Conservation (phyloP, 2,888 invertebrate genomes). For the Pimpla rufipes region DNA sequence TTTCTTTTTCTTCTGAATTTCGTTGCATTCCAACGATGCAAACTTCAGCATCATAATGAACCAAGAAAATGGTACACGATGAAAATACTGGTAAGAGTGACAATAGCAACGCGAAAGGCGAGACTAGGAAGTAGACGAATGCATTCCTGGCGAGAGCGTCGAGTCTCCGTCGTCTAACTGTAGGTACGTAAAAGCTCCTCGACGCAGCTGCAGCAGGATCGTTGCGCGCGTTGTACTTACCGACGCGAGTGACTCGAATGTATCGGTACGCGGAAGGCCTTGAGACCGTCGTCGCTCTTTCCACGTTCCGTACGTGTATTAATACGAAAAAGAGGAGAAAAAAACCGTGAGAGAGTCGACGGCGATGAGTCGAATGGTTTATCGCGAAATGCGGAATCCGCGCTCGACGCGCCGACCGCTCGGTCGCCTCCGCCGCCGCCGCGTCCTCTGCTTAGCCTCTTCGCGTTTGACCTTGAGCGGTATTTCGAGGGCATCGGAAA, state of each 20-base stretch:
- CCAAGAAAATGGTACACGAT: no score
- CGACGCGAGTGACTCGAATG: slow-evolving; percentile 22
- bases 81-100: no score
- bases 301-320: not conserved
- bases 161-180: slow-evolving; percentile 22
- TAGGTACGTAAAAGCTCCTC: slow-evolving; percentile 31
- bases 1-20: no score
- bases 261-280: slow-evolving; percentile 53
- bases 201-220: slow-evolving; percentile 1
- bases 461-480: slow-evolving; percentile 1
- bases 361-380: slow-evolving; percentile 46
- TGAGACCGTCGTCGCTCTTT: slow-evolving; percentile 49
- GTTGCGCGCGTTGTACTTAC: slow-evolving; percentile 1
- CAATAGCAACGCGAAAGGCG: not conserved
- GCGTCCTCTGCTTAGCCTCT: slow-evolving; percentile 4
- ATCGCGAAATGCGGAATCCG: slow-evolving; percentile 57
- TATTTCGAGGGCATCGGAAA: slow-evolving; percentile 24
- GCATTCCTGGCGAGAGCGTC: slow-evolving; percentile 13
- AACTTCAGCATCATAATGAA: no score
- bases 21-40: no score
- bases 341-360: not conserved
- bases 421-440: not conserved
- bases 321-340: slow-evolving; percentile 14
- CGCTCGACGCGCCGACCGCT: not conserved
- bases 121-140: slow-evolving; percentile 22